Evolutionary conservation across 2,113 vertebrate species (phyloP), one percentile per base, ranked within the genome.

Genomic region (Brienomyrus longianalis): DNA sequence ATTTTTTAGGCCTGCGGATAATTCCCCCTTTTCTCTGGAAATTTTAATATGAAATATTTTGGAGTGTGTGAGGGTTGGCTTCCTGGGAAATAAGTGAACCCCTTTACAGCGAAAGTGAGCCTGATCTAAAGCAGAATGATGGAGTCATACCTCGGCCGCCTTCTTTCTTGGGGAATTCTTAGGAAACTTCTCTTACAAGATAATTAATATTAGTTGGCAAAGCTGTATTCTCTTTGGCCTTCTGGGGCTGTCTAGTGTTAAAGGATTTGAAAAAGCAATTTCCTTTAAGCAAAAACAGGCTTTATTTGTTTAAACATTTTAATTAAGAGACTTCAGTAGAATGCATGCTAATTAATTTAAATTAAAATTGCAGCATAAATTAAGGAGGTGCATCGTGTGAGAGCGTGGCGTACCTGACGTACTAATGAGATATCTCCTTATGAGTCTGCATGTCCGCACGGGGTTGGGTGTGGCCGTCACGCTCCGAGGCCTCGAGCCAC

Each of bases 271-370:
- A 88, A 88, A 90, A 39, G 50, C 84, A 83, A 80, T 90, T 90
- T 88, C 89, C 66, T 90, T 87, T 47, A 62, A 90, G 89, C 89
- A 56, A 87, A 90, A 80, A 35, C 74, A 15, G 54, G 52, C 52
- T 89, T 84, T 88, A 70, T 88, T 91, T 88, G 56, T 77, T 90
- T 51, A 45, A 88, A 80, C 74, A 48, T 88, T 91, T 89, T 91
- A 88, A 89, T 89, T 62, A 80, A 80, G 83, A 74, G 52, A 31
- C 83, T 89, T 84, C 86, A 89, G 90, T 87, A 43, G 59, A 84
- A 88, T 56, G 66, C 89, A 50, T 80, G 54, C 48, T 77, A 39
- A 89, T 91, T 90, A 77, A 54, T 88, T 66, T 35, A 86, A 86
- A 91, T 27, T 83, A 90, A 88, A 90, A 66, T 51, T 85, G 59